These are phyloP conservation scores for Larimichthys polyactis DNA, from an alignment of 2,113 vertebrate species.

Conservation along the genomic window DNA sequence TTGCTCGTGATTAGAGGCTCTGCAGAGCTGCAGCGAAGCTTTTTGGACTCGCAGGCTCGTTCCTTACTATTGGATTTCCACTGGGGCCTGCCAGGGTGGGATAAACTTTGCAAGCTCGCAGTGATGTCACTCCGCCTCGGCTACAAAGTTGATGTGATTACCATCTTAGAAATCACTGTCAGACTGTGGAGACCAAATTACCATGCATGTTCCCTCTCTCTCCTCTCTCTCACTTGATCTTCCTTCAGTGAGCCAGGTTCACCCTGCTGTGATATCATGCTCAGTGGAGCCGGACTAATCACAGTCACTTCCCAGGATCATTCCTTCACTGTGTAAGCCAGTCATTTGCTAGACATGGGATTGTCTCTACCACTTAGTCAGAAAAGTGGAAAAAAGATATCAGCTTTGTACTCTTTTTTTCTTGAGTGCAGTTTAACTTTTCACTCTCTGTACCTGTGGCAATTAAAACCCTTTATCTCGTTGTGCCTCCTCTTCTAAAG, in stretches of 20 bases:
- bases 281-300: conserved; percentile 79
- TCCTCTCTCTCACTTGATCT: not conserved
- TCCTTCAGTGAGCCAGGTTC: conserved; percentile 53
- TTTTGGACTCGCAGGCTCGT: conserved; percentile 9
- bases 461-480: conserved; percentile 55
- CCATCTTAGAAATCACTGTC: conserved; percentile 72
- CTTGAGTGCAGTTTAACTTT: not conserved
- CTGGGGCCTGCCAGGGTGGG: conserved; percentile 53
- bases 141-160: conserved; percentile 73
- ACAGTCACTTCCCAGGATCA: conserved; percentile 70
- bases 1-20: conserved; percentile 56
- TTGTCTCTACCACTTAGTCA: conserved; percentile 48
- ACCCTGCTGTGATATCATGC: conserved; percentile 71
- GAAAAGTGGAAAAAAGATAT: conserved; percentile 9
- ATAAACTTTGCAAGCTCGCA: conserved; percentile 46
- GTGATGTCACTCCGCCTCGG: conserved; percentile 71
- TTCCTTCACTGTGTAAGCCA: conserved; percentile 62
- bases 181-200: conserved; percentile 59
- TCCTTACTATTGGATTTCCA: conserved; percentile 62
- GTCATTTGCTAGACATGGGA: conserved; percentile 54
- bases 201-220: conserved; percentile 36
- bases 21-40: conserved; percentile 19
- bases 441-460: conserved; percentile 12
- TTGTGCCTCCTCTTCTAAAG: conserved; percentile 45
- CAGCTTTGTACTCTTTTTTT: conserved; percentile 4